Conservation (phyloP, 2,113 vertebrate species). For the Trematocara nigrifrons region DNA sequence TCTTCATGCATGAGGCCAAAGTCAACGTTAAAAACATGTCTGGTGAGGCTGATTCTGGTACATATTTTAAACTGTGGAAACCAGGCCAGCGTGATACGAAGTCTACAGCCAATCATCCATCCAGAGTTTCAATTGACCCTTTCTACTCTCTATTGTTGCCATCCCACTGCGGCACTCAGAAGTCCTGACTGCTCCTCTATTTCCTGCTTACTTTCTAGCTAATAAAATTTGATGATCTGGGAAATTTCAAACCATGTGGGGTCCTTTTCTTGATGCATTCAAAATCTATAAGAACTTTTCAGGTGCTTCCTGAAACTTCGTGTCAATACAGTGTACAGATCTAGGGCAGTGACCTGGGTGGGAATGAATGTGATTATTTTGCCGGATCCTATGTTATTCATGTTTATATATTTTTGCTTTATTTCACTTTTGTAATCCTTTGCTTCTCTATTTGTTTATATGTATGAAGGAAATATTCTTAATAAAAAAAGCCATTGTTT, state of each 20-base stretch:
- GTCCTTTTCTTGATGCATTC: not conserved
- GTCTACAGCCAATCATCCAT: not conserved
- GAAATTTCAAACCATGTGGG: not conserved
- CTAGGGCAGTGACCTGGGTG: not conserved
- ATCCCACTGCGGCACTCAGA: rapidly evolving
- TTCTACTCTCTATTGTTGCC: rapidly evolving
- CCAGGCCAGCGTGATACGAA: rapidly evolving
- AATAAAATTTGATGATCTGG: not conserved
- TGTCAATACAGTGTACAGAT: not conserved
- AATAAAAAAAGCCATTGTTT: not conserved
- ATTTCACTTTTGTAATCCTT: not conserved
- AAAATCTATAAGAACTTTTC: not conserved
- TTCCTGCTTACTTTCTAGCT: not conserved
- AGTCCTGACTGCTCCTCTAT: not conserved
- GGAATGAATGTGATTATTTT: not conserved
- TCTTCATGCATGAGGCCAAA: not conserved
- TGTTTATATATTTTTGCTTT: not conserved
- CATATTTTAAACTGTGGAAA: not conserved
- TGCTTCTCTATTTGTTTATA: not conserved
- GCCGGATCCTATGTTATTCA: rapidly evolving
- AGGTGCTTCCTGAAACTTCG: not conserved
- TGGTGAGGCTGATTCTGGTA: not conserved
- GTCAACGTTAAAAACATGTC: not conserved
- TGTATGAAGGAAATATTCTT: not conserved
- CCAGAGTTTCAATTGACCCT: not conserved